Evolutionary conservation across 2,113 vertebrate genomes (phyloP).

Genomic region (Hystrix cristata): DNA sequence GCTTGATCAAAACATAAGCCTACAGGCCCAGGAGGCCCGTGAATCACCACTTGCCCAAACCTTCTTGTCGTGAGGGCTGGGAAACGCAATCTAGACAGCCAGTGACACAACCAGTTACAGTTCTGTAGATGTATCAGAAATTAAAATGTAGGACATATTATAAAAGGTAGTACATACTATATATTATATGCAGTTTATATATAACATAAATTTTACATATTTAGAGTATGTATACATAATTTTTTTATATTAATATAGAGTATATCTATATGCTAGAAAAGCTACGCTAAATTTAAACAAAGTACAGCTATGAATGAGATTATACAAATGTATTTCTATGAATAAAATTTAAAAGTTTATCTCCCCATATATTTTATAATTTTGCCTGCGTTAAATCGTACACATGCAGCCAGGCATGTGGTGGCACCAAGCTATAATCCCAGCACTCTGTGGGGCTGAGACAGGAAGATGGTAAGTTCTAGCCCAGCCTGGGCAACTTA

Average conservation of each 20-base stretch:
- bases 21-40: background rate
- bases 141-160: too few species aligned
- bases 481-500: background rate
- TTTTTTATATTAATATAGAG: too few species aligned
- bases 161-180: background rate
- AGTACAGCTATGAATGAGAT: background rate
- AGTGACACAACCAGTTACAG: background rate
- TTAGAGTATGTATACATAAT: too few species aligned
- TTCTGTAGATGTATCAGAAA: background rate
- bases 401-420: background rate
- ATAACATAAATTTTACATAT: too few species aligned
- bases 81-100: background rate
- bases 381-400: background rate
- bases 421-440: background rate
- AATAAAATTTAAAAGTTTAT: background rate
- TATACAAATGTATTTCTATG: background rate
- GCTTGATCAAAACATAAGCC: background rate
- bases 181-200: background rate
- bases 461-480: background rate
- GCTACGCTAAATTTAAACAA: background rate
- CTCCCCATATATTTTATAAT: background rate
- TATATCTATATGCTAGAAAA: background rate
- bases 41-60: background rate
- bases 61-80: background rate
- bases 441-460: background rate